Percentiles rank a stretch among this genome's conserved stretches.
Evolutionary conservation across 1,140 invertebrate genomes (phyloP).

Genomic region (Pseudomyrmex concolor): DNA sequence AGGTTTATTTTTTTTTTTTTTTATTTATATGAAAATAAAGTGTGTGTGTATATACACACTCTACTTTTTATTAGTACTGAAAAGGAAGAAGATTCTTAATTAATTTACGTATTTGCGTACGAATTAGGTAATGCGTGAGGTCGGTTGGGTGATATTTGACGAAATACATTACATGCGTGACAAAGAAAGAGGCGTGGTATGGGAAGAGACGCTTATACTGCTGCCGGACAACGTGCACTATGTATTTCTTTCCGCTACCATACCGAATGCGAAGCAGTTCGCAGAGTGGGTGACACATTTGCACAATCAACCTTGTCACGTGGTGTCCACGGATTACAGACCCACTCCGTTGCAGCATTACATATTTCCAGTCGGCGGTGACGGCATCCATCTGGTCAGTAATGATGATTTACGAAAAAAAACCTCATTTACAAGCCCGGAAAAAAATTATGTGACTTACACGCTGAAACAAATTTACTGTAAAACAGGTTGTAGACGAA

Average conservation of each 20-base stretch:
- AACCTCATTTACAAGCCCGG: background rate
- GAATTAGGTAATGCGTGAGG: slow-evolving; percentile 94
- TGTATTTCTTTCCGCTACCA: slow-evolving; percentile 99
- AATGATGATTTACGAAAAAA: slow-evolving; percentile 5
- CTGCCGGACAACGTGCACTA: slow-evolving; percentile 99
- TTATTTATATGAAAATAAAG: background rate
- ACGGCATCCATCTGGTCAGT: slow-evolving; percentile 95
- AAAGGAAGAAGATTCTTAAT: too few species aligned
- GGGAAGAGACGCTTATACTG: slow-evolving; percentile 99
- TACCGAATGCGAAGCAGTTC: slow-evolving; percentile 99
- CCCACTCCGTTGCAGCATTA: slow-evolving; percentile 99
- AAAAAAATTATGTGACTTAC: background rate
- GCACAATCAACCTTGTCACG: slow-evolving; percentile 98
- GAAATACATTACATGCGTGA: slow-evolving; percentile 99
- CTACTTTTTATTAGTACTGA: background rate
- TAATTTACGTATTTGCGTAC: background rate
- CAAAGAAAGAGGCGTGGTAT: slow-evolving; percentile 99
- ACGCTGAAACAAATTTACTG: background rate
- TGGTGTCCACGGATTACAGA: slow-evolving; percentile 99
- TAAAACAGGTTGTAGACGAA: slow-evolving; percentile 81
- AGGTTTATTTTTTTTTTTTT: slow-evolving; percentile 83
- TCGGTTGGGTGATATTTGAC: slow-evolving; percentile 99
- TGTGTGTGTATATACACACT: background rate
- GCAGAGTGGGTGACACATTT: slow-evolving; percentile 99
- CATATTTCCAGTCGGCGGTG: slow-evolving; percentile 97